phyloP scores from a whole-genome alignment of 2,797 vertebrate genomes.

The Octomys mimax region DNA sequence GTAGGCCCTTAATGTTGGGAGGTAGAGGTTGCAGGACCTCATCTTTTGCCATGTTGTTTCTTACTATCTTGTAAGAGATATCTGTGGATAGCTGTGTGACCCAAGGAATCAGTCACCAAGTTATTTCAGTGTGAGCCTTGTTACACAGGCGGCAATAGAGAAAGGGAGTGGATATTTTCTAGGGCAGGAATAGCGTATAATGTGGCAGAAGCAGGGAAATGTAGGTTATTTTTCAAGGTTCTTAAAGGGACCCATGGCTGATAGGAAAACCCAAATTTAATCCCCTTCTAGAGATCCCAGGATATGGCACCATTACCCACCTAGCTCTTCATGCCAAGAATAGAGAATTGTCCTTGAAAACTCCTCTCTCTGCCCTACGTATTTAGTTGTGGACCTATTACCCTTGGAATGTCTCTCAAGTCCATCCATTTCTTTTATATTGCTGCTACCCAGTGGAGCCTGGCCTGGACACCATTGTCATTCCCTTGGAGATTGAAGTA shows the following conservation, averaged over 20 bases:
- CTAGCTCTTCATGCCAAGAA: neutral
- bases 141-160: neutral
- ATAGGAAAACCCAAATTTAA: neutral
- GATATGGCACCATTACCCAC: neutral
- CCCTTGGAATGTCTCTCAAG: neutral
- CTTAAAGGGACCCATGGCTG: neutral
- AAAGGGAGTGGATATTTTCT: neutral
- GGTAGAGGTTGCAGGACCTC: neutral
- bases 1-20: neutral
- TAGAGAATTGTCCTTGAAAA: neutral
- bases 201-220: neutral
- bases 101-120: neutral
- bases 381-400: neutral
- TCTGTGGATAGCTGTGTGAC: neutral
- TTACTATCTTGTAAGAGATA: neutral
- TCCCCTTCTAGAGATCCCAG: neutral
- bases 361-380: neutral
- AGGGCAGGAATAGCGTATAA: neutral
- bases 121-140: neutral
- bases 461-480: too few relatives aligned
- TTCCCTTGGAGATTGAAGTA: too few relatives aligned
- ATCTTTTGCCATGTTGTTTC: neutral
- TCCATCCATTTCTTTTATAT: neutral
- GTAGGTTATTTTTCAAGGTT: neutral
- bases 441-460: neutral